Conservation (phyloP, 2,113 vertebrate species). For the Colossoma macropomum region DNA sequence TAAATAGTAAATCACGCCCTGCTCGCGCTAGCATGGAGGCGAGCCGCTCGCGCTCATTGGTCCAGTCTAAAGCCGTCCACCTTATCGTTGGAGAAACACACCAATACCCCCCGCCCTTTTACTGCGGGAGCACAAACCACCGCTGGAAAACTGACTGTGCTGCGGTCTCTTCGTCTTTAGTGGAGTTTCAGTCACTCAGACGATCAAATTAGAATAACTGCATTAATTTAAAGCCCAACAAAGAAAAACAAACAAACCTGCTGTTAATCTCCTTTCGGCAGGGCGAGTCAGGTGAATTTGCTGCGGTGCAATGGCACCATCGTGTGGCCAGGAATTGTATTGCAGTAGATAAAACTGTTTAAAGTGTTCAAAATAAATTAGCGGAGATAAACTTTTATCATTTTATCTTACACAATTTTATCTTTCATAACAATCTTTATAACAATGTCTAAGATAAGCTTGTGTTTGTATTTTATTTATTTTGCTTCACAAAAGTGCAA, state of each 20-base stretch:
- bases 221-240: not conserved
- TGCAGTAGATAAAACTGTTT: not conserved
- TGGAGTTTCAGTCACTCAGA: too few species aligned
- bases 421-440: too few species aligned
- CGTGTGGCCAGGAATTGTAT: not conserved
- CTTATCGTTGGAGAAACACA: constrained; percentile 54
- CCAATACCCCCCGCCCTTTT: not conserved
- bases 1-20: constrained; percentile 75
- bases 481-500: too few species aligned
- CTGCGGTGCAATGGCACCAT: not conserved
- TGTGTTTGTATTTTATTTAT: too few species aligned
- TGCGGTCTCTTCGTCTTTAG: too few species aligned
- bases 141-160: too few species aligned
- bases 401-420: too few species aligned
- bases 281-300: not conserved
- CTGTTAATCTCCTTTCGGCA: not conserved
- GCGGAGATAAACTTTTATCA: too few species aligned
- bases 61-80: not conserved
- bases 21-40: constrained; percentile 48
- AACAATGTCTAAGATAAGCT: too few species aligned
- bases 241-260: not conserved
- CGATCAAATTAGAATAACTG: not conserved
- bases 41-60: constrained; percentile 63
- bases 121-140: not conserved
- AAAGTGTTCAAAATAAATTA: too few species aligned